Conservation (phyloP, 2,888 invertebrate species). For the Octonoba sinensis region DNA sequence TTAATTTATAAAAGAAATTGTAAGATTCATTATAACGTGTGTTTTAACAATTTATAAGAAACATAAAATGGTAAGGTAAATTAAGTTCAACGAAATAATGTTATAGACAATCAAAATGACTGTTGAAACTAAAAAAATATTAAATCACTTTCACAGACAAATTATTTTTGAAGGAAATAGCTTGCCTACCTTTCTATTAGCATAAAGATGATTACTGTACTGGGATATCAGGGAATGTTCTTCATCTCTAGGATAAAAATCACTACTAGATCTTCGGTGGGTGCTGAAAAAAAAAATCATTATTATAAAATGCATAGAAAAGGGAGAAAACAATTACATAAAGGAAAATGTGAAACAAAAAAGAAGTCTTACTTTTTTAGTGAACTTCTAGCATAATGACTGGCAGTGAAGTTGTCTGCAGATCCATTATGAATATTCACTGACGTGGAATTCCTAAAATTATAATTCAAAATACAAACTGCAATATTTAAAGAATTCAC, state of each 20-base stretch:
- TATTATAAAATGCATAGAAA: neutral
- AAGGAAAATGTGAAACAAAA: neutral
- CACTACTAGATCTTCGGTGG: slow-evolving; percentile 36
- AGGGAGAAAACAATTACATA: neutral
- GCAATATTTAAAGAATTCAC: too few relatives aligned
- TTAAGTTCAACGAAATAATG: too few relatives aligned
- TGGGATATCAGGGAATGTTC: slow-evolving; percentile 96
- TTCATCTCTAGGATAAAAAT: slow-evolving; percentile 79
- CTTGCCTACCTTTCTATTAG: slow-evolving; percentile 75
- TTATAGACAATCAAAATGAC: too few relatives aligned
- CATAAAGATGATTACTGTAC: slow-evolving; percentile 87
- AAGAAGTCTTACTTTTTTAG: slow-evolving; percentile 67
- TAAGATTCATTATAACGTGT: too few relatives aligned
- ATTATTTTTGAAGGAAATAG: too few relatives aligned
- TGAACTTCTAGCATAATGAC: slow-evolving; percentile 71
- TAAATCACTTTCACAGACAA: too few relatives aligned
- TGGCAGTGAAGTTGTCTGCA: slow-evolving; percentile 85
- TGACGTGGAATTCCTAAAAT: slow-evolving; percentile 83
- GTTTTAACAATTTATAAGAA: too few relatives aligned
- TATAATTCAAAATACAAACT: neutral
- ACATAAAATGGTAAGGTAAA: too few relatives aligned
- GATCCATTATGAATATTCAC: slow-evolving; percentile 91
- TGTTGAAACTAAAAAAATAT: too few relatives aligned
- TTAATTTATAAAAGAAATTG: too few relatives aligned
- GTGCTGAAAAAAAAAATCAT: slow-evolving; percentile 33